Evolutionary conservation across 37 sponge, comb jelly and placozoan species (phyloP).

Genomic region (Axinella damicornis): DNA sequence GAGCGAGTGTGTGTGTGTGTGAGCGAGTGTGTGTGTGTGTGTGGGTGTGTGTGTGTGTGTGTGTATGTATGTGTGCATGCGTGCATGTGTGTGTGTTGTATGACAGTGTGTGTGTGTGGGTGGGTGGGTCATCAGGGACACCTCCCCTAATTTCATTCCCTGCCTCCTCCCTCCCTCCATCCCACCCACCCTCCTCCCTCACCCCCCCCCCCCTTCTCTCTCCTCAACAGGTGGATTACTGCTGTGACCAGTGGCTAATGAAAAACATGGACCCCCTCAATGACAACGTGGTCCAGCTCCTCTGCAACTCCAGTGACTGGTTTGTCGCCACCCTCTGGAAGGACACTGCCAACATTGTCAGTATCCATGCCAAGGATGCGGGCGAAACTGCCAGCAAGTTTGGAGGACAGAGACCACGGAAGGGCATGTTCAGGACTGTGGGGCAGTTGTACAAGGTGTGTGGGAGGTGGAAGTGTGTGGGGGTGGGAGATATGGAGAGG

Average conservation of each 20-base stretch:
- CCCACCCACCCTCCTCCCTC: neutral
- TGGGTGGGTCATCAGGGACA: too few species aligned
- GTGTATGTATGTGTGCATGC: too few species aligned
- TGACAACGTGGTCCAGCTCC: constrained; percentile 91
- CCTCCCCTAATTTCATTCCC: neutral
- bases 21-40: too few species aligned
- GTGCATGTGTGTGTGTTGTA: constrained; percentile 69
- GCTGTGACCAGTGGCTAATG: constrained; percentile 92
- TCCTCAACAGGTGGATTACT: constrained; percentile 89
- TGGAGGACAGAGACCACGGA: constrained; percentile 69
- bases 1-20: too few species aligned
- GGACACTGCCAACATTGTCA: constrained; percentile 91
- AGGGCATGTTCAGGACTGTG: constrained; percentile 99
- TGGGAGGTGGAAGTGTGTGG: constrained; percentile 26
- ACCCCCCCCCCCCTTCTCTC: too few species aligned
- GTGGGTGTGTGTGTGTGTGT: too few species aligned
- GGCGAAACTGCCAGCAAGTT: constrained; percentile 32
- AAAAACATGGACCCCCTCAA: constrained; percentile 99
- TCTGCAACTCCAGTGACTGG: constrained; percentile 85
- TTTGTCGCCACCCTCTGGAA: constrained; percentile 94
- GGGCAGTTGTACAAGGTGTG: constrained; percentile 97
- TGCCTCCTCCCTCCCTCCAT: neutral
- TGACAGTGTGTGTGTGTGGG: too few species aligned
- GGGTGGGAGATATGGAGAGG: neutral
- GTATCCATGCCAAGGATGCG: constrained; percentile 67